These are phyloP conservation scores for Polypterus bichir DNA, from an alignment of 2,113 vertebrate genomes.

Conservation along the genomic window DNA sequence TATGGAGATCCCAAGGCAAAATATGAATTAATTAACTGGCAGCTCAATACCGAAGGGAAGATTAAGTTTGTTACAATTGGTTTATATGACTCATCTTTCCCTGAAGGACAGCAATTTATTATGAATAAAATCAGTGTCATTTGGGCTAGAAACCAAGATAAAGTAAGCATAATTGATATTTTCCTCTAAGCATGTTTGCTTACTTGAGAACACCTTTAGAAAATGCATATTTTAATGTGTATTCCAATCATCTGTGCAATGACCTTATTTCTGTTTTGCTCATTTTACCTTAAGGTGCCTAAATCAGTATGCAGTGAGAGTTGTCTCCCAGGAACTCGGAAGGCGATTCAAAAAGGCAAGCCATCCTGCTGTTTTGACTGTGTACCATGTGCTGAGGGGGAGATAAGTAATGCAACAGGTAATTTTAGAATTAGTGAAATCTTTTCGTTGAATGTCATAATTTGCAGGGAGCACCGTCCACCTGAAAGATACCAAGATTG, in stretches of 20 bases:
- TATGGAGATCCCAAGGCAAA: conserved; percentile 41
- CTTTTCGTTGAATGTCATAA: too few species aligned
- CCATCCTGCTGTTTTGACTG: conserved; percentile 35
- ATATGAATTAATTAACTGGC: conserved; percentile 6
- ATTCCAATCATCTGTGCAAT: background rate
- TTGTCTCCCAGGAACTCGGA: conserved; percentile 44
- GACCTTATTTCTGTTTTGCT: background rate
- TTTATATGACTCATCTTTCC: conserved; percentile 42
- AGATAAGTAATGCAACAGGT: conserved; percentile 45
- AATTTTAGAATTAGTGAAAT: conserved; percentile 14
- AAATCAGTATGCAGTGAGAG: conserved; percentile 36
- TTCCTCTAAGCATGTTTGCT: background rate
- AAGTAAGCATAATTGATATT: conserved; percentile 25
- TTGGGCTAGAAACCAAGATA: conserved; percentile 36
- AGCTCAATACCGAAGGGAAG: background rate
- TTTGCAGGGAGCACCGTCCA: too few species aligned
- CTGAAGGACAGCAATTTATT: conserved; percentile 43
- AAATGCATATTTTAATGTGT: background rate
- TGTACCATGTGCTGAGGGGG: conserved; percentile 29
- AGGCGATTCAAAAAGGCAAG: conserved; percentile 38
- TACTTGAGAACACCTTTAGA: background rate
- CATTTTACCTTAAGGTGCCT: conserved; percentile 31
- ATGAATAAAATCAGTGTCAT: conserved; percentile 20
- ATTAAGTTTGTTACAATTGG: conserved; percentile 32
- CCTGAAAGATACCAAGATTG: too few species aligned